Evolutionary conservation across 2,797 vertebrate genomes (phyloP).

Genomic region (Steatocranus sp.): DNA sequence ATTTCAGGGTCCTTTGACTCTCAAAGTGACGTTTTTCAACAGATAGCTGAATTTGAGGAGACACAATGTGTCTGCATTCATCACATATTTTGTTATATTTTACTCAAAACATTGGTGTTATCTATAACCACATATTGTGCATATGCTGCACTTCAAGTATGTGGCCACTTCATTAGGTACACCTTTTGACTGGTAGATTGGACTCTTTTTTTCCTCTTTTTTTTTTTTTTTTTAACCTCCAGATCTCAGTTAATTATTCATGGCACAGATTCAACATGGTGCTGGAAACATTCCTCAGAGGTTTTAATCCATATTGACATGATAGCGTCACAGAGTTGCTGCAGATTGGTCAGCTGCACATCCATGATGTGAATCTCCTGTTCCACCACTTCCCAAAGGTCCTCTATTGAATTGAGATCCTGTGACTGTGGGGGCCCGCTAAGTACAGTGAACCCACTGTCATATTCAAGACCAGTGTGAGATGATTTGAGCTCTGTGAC

Average conservation of each 20-base stretch:
- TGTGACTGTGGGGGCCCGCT: background rate
- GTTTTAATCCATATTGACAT: background rate
- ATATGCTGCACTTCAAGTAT: background rate
- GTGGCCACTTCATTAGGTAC: background rate
- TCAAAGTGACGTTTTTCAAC: background rate
- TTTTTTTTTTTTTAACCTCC: background rate
- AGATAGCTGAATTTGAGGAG: background rate
- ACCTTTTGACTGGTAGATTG: background rate
- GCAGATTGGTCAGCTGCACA: background rate
- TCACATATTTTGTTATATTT: background rate
- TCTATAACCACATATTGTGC: background rate
- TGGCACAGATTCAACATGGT: background rate
- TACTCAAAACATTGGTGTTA: background rate
- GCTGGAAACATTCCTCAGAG: background rate
- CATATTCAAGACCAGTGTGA: background rate
- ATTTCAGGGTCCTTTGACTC: background rate
- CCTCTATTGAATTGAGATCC: background rate
- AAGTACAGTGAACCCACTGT: background rate
- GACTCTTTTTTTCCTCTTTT: background rate
- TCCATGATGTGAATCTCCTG: background rate
- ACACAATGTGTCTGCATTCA: background rate
- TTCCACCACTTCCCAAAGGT: background rate
- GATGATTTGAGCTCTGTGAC: background rate
- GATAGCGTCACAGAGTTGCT: background rate
- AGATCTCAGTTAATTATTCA: background rate